Conservation (phyloP, 2,113 vertebrate species). For the Hyaena hyaena region DNA sequence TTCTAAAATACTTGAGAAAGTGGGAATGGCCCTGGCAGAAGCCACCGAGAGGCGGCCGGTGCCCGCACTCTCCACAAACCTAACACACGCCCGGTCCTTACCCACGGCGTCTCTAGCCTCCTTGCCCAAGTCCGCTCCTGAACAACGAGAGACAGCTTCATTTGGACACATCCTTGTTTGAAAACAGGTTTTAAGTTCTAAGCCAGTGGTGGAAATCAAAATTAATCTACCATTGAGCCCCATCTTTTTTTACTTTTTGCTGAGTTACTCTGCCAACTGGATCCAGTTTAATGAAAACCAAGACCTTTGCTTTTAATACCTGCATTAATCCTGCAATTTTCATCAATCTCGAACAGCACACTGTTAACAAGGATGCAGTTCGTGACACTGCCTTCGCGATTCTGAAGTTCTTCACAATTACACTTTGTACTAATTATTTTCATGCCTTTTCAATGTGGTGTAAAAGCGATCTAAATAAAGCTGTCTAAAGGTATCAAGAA, state of each 20-base stretch:
- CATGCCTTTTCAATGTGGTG: not conserved
- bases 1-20: not conserved
- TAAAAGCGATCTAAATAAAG: not conserved
- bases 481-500: not conserved
- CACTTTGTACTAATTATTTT: not conserved
- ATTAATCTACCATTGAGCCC: not conserved
- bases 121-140: slow-evolving; percentile 39
- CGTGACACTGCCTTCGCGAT: not conserved
- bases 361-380: not conserved
- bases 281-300: not conserved
- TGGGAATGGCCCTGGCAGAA: not conserved
- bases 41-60: too few species aligned
- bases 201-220: slow-evolving; percentile 56
- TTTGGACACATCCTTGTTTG: not conserved
- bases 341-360: not conserved
- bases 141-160: slow-evolving; percentile 1
- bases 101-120: not conserved
- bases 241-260: not conserved
- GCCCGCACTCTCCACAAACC: not conserved
- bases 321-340: not conserved
- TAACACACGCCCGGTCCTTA: not conserved
- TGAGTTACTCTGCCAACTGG: not conserved
- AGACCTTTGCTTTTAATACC: not conserved
- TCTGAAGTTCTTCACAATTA: not conserved
- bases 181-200: not conserved